Conservation (phyloP, 2,888 invertebrate species). For the Melipona bicolor region DNA sequence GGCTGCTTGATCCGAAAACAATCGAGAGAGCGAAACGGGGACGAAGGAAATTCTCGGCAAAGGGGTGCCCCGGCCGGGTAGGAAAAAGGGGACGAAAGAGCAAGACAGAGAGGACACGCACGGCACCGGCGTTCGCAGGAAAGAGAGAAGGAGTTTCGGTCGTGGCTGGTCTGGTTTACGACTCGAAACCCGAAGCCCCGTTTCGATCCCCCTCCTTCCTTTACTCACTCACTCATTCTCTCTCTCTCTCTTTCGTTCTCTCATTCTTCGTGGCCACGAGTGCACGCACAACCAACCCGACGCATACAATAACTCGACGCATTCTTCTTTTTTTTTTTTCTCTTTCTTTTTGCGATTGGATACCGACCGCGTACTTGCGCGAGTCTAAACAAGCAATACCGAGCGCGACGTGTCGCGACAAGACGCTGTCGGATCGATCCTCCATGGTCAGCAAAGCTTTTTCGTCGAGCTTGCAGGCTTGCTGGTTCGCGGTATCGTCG, state of each 20-base stretch:
- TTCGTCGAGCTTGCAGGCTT: not conserved
- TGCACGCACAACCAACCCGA: constrained; percentile 26
- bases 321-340: constrained; percentile 63
- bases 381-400: constrained; percentile 67
- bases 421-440: not conserved
- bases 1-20: constrained; percentile 68
- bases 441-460: not conserved
- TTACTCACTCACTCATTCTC: not conserved
- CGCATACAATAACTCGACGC: constrained; percentile 56
- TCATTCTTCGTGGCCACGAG: constrained; percentile 35
- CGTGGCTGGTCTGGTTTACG: constrained; percentile 75
- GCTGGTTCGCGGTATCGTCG: not conserved
- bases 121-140: constrained; percentile 13
- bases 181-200: constrained; percentile 76
- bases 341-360: constrained; percentile 62
- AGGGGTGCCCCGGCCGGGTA: constrained; percentile 31
- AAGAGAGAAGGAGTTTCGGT: constrained; percentile 22
- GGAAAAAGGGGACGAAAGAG: constrained; percentile 41
- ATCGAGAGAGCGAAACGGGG: constrained; percentile 54
- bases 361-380: constrained; percentile 61
- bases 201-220: constrained; percentile 26
- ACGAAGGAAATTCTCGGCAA: constrained; percentile 55
- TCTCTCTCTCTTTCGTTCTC: not conserved
- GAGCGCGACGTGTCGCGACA: constrained; percentile 2
- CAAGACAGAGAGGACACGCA: constrained; percentile 22